Conservation (phyloP, 2,888 invertebrate genomes). For the Rhodophaea formosa region DNA sequence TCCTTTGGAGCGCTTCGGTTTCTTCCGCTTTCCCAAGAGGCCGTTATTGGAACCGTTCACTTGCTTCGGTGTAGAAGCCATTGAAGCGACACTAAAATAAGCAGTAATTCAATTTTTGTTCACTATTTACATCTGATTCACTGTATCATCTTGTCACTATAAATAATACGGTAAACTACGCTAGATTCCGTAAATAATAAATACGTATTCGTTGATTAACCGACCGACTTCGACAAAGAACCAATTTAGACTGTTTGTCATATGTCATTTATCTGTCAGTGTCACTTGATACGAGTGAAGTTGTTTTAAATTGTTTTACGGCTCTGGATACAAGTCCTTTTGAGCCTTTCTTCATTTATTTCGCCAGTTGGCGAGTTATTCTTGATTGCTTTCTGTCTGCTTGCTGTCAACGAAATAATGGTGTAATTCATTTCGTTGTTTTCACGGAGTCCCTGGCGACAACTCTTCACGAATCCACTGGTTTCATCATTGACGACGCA, state of each 20-base stretch:
- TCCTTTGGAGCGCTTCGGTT: slow-evolving; percentile 65
- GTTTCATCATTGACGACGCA: too few species aligned
- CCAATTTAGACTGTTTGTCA: slow-evolving; percentile 20
- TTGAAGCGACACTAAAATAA: slow-evolving; percentile 35
- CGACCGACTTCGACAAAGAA: slow-evolving; percentile 20
- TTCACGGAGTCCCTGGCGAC: too few species aligned
- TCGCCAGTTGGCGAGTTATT: too few species aligned
- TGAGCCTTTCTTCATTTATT: too few species aligned
- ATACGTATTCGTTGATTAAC: slow-evolving; percentile 19
- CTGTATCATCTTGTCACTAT: slow-evolving; percentile 38
- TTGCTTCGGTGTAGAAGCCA: slow-evolving; percentile 75
- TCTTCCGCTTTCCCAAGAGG: slow-evolving; percentile 75
- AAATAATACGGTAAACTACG: slow-evolving; percentile 27
- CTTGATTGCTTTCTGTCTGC: too few species aligned
- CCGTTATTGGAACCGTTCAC: slow-evolving; percentile 66
- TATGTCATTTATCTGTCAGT: neutral
- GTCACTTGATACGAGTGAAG: slow-evolving; percentile 1
- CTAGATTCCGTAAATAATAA: slow-evolving; percentile 27
- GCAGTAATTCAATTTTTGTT: slow-evolving; percentile 1
- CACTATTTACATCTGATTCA: slow-evolving; percentile 17
- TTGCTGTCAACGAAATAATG: neutral
- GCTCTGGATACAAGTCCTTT: too few species aligned
- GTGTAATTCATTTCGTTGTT: too few species aligned
- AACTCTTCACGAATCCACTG: too few species aligned
- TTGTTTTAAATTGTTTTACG: too few species aligned